Evolutionary conservation across 2,113 vertebrate genomes (phyloP).

Genomic region (Caloenas nicobarica): DNA sequence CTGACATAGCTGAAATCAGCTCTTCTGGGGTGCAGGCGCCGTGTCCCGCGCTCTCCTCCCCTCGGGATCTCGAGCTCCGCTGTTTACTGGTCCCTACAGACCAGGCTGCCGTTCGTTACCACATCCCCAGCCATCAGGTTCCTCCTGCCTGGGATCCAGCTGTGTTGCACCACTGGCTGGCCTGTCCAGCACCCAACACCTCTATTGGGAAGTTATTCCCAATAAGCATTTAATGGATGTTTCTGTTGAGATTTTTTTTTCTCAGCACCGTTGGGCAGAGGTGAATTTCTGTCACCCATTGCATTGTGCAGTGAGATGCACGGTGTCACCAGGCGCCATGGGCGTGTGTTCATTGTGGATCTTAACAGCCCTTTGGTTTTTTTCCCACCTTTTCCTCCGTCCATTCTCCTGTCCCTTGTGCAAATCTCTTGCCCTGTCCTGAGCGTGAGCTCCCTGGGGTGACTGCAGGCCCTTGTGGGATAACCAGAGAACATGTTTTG

Average conservation of each 20-base stretch:
- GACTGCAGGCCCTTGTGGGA: too few relatives aligned
- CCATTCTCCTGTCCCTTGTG: neutral
- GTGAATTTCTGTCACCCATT: neutral
- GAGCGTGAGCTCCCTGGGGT: neutral
- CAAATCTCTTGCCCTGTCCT: neutral
- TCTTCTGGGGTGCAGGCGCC: neutral
- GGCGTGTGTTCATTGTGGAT: accelerated
- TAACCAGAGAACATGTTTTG: neutral
- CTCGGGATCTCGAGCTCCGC: accelerated
- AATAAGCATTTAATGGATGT: neutral
- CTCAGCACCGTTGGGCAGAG: neutral
- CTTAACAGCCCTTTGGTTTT: neutral
- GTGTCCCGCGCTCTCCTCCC: neutral
- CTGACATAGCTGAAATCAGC: neutral
- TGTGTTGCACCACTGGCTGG: too few relatives aligned
- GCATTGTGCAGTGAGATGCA: too few relatives aligned
- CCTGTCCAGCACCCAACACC: neutral
- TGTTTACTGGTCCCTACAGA: neutral
- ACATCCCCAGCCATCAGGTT: neutral
- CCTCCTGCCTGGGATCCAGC: neutral
- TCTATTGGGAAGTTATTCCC: neutral
- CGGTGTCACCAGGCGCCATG: accelerated
- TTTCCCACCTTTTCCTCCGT: neutral
- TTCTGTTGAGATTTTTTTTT: too few relatives aligned
- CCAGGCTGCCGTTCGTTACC: neutral